Base-by-base conservation (phyloP, 2,888 invertebrate genomes). In the Hoplodrina blanda region DNA sequence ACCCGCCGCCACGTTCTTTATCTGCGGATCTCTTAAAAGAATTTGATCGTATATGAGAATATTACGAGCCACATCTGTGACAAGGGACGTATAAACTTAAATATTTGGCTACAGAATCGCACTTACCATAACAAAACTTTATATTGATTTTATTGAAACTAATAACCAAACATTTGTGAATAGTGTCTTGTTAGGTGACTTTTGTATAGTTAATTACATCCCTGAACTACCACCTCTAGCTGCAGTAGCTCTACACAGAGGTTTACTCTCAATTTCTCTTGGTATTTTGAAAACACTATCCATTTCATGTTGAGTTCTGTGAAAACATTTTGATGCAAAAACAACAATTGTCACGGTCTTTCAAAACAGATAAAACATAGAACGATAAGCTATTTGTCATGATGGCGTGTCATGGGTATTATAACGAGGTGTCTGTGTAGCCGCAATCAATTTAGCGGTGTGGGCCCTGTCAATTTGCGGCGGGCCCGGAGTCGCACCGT, bases 11-110 rank as follows among this genome's bases (percentile, higher is more conserved):
- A 89, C 92, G 92, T 95, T 93, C 95, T 96, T 95, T 96, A 95
- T 95, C 94, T 95, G 90, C 88, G 94, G 93, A 94, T 94, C 93
- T 95, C 95, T 95, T 95, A 94, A 94, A 95, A 94, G 95, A 96
- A 95, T 95, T 95, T 95, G 94, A 95, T 95, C 95, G 94, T 88
- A 93, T 94, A 95, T 92, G 94, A 92, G 93, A 95, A 95, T 95
- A 95, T 95, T 95, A 95, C 93, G 92, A 92, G 89, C 89, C 93
- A 93, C 95, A 96, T 94, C 95, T 96, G 96, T 91, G 94, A 92
- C 94, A 92, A 92, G 95, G 95, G 95, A 92, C 93, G 92, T 91
- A 94, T 93, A 94, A 93, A 94, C 92, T 94, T 93, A 93, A 93
- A 92, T 91, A 91, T 91, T 91, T 88, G 88, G 85, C 84, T 84